Base-by-base conservation (phyloP, 2,113 vertebrate genomes). In the Bujurquina vittata region DNA sequence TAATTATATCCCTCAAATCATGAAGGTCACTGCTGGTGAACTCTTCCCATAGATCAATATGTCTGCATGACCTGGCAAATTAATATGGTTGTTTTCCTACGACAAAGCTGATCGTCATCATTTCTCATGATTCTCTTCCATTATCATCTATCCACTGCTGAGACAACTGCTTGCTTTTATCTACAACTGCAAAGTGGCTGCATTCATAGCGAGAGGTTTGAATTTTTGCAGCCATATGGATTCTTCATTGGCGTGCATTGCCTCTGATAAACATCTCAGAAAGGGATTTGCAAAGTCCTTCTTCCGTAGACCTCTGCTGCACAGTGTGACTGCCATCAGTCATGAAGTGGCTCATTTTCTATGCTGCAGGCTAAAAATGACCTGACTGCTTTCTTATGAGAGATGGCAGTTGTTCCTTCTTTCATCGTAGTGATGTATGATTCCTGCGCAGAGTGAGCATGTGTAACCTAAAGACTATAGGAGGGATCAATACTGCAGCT, bases 401-500 rank as follows among this genome's bases (percentile, higher is more conserved):
- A 80, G 85, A 90, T 86, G 79, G 79, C 23, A 57, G 83, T 73
- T 75, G 84, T 86, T 89, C 88, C 81, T 87, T 75, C 81, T 80
- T 85, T 83, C 89, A 84, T 46, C 76, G 77, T 49, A 37, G 61
- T 90, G 88, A 93, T 91, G 90, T 89, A 88, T 83, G 89, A 83
- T 75, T 82, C 72, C 73, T 85, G 84, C 55, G 56, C 74, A 83
- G 84, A 90, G 83, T 60, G 67, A 74, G 77, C 80, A 84, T 80
- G 84, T 75, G 84, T 83, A 86, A 75, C 80, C 83, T 88, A 85
- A 85, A 89, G 80, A 88, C 87, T 81, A 80, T 85, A 89, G 74
- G 62, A 75, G 63, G 43, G 86, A 95, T 95, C 94, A 83, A 95
- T 94, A 93, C 77, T 58, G 61, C 82, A 85, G 86, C 84, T 75